These are phyloP conservation scores for Contarinia nasturtii DNA, from an alignment of 1,140 invertebrate genomes.

Conservation along the genomic window DNA sequence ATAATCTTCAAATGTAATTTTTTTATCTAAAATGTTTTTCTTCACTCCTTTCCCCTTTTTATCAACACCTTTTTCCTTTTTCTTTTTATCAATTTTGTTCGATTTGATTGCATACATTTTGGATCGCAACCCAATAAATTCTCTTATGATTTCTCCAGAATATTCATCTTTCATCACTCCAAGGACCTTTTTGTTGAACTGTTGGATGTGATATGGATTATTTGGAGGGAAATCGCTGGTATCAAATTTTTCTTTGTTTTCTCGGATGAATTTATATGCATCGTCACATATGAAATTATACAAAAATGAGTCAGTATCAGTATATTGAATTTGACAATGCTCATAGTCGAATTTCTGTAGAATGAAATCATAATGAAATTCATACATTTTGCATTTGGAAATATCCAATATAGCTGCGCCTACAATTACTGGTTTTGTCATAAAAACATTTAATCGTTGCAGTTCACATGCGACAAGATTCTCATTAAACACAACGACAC, in stretches of 20 bases:
- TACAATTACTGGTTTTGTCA: constrained; percentile 24
- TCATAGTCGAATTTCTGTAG: constrained; percentile 13
- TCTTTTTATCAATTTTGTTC: not conserved
- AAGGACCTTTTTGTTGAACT: constrained; percentile 12
- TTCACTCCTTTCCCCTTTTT: constrained; percentile 9
- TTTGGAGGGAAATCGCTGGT: constrained; percentile 12
- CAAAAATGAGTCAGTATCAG: constrained; percentile 25
- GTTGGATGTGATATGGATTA: constrained; percentile 8
- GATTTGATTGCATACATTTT: constrained; percentile 5
- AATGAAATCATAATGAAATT: constrained; percentile 16
- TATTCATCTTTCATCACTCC: constrained; percentile 16
- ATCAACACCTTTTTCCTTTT: not conserved
- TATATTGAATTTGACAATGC: constrained; percentile 15
- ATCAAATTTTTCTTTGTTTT: constrained; percentile 13
- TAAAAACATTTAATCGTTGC: constrained; percentile 12
- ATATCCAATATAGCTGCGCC: constrained; percentile 23
- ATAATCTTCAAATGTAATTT: constrained; percentile 9
- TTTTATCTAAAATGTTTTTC: constrained; percentile 5
- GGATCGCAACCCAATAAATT: constrained; percentile 6
- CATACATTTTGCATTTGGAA: constrained; percentile 19
- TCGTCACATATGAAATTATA: constrained; percentile 22
- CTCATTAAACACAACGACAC: constrained; percentile 15
- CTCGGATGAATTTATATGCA: constrained; percentile 22
- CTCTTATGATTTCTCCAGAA: constrained; percentile 8
- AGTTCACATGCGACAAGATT: constrained; percentile 21